Conservation (phyloP, 2,113 vertebrate genomes). For the Pelodiscus sinensis region DNA sequence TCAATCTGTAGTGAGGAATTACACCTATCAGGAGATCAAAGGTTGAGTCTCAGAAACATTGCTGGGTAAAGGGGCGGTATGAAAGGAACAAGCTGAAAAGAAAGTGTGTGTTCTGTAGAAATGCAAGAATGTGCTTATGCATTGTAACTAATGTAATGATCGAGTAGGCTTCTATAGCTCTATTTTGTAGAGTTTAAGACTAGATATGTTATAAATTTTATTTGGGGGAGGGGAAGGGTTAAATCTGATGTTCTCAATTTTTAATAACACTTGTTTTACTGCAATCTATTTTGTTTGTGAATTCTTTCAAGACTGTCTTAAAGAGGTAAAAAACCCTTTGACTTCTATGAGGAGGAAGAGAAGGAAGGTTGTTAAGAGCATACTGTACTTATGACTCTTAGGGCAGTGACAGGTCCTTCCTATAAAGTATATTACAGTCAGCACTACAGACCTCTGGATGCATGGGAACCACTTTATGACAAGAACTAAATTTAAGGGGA, state of each 20-base stretch:
- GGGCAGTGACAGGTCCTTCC: not conserved
- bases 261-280: not conserved
- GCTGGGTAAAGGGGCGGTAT: not conserved
- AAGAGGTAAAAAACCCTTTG: not conserved
- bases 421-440: not conserved
- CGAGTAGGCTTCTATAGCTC: not conserved
- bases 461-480: not conserved
- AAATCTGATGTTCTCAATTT: not conserved
- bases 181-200: not conserved
- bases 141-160: not conserved
- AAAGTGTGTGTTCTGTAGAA: not conserved
- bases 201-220: not conserved
- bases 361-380: not conserved
- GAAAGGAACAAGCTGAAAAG: not conserved
- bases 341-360: not conserved
- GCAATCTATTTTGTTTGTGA: not conserved
- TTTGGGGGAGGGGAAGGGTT: not conserved
- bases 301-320: not conserved
- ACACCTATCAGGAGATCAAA: not conserved
- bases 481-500: not conserved
- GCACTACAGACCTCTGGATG: not conserved
- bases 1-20: not conserved
- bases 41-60: not conserved
- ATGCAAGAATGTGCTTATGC: not conserved
- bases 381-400: not conserved